Evolutionary conservation across 1,140 invertebrate species (phyloP).

Genomic region (Heterodera carotae): DNA sequence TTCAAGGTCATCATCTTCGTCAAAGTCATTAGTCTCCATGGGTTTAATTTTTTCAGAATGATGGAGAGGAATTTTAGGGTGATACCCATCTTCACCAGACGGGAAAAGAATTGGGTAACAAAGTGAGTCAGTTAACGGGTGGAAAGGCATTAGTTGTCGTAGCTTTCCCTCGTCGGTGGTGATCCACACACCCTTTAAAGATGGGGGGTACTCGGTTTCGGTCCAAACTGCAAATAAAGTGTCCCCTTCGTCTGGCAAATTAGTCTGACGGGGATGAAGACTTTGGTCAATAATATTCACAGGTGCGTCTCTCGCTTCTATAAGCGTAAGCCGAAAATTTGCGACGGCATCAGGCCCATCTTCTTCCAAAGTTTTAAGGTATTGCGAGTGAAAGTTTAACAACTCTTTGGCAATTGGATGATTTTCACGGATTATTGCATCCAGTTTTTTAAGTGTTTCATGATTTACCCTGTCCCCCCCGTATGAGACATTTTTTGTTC

Average conservation of each 20-base stretch:
- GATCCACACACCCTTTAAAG: not conserved
- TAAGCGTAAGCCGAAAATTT: too few species aligned
- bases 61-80: not conserved
- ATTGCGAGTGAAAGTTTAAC: not conserved
- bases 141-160: not conserved
- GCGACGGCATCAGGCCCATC: too few species aligned
- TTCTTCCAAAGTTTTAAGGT: not conserved
- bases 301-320: not conserved
- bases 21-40: too few species aligned
- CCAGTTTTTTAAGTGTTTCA: not conserved
- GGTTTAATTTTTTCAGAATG: too few species aligned
- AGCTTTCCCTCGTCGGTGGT: not conserved
- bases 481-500: not conserved
- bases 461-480: not conserved
- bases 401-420: not conserved
- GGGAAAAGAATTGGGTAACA: slow-evolving; percentile 6
- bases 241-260: not conserved
- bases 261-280: not conserved
- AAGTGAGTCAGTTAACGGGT: not conserved
- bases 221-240: not conserved
- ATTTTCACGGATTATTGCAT: not conserved
- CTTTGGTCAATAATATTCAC: not conserved
- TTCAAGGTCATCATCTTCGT: too few species aligned
- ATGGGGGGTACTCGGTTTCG: not conserved
- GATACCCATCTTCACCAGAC: not conserved